Conservation (phyloP, 1,140 invertebrate species). For the Cydia strobilella region DNA sequence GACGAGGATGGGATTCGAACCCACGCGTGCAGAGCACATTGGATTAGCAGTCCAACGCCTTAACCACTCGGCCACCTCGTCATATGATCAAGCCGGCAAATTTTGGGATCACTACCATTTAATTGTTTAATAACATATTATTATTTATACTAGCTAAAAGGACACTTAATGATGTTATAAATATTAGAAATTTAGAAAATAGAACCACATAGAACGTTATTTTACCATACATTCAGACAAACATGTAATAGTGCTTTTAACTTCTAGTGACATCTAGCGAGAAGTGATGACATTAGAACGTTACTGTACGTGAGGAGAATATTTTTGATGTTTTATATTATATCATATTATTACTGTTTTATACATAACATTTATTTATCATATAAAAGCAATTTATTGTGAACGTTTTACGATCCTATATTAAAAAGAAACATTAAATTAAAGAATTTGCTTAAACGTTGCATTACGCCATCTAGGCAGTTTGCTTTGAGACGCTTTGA, state of each 20-base stretch:
- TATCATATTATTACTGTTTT: too few species aligned
- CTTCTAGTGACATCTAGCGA: neutral
- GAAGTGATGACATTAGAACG: neutral
- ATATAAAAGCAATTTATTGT: too few species aligned
- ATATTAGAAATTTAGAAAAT: neutral
- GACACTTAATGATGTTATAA: neutral
- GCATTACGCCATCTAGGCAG: neutral
- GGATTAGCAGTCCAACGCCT: slow-evolving; percentile 92
- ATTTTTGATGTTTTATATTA: too few species aligned
- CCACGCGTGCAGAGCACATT: slow-evolving; percentile 88
- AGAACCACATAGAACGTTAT: neutral
- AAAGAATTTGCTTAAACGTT: neutral
- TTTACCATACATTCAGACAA: neutral
- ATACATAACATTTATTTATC: too few species aligned
- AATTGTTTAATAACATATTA: neutral
- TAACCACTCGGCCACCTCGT: slow-evolving; percentile 94
- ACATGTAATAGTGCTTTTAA: neutral
- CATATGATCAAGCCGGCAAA: slow-evolving; percentile 50
- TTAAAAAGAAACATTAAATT: too few species aligned
- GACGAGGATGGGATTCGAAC: slow-evolving; percentile 94
- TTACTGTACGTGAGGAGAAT: neutral
- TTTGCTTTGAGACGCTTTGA: neutral
- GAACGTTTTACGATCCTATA: too few species aligned
- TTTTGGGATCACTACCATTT: slow-evolving; percentile 36
- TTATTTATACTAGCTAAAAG: neutral